phyloP scores from a whole-genome alignment of 2,797 vertebrate species.

The Epinephelus coioides region DNA sequence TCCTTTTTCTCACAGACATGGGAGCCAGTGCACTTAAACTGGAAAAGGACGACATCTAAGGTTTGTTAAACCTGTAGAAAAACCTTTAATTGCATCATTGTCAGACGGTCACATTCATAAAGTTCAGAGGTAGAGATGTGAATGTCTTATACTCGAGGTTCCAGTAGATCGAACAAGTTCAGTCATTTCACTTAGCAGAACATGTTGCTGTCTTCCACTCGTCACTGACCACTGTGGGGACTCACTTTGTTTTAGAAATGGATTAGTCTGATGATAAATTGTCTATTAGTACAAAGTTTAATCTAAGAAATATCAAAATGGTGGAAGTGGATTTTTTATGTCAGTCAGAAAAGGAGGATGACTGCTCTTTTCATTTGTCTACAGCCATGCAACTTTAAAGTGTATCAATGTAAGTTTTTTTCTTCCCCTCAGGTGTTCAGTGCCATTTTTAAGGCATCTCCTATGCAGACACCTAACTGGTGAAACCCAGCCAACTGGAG shows the following conservation, averaged over 20 bases:
- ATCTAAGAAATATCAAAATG: background rate
- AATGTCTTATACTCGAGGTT: slow-evolving; percentile 55
- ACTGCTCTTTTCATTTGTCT: no score
- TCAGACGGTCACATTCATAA: slow-evolving; percentile 83
- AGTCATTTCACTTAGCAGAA: slow-evolving; percentile 62
- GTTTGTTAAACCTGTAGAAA: slow-evolving; percentile 86
- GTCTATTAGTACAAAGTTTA: background rate
- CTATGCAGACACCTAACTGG: background rate
- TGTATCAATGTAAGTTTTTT: background rate
- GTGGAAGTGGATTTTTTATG: slow-evolving; percentile 2
- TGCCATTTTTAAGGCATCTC: slow-evolving; percentile 1
- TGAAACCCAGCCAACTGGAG: slow-evolving; percentile 11
- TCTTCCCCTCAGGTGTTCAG: slow-evolving; percentile 24
- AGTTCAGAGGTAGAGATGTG: slow-evolving; percentile 83
- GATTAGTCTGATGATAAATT: background rate
- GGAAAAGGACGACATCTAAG: slow-evolving; percentile 84
- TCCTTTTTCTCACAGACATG: slow-evolving; percentile 69
- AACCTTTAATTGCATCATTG: slow-evolving; percentile 84
- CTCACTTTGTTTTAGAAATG: background rate
- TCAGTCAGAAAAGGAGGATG: no score
- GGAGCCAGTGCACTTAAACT: slow-evolving; percentile 64
- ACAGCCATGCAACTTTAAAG: background rate
- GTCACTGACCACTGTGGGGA: slow-evolving; percentile 37
- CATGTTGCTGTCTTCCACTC: slow-evolving; percentile 46
- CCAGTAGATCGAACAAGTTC: slow-evolving; percentile 62